phyloP scores from a whole-genome alignment of 2,113 vertebrate species.

The Puffinus mauretanicus region DNA sequence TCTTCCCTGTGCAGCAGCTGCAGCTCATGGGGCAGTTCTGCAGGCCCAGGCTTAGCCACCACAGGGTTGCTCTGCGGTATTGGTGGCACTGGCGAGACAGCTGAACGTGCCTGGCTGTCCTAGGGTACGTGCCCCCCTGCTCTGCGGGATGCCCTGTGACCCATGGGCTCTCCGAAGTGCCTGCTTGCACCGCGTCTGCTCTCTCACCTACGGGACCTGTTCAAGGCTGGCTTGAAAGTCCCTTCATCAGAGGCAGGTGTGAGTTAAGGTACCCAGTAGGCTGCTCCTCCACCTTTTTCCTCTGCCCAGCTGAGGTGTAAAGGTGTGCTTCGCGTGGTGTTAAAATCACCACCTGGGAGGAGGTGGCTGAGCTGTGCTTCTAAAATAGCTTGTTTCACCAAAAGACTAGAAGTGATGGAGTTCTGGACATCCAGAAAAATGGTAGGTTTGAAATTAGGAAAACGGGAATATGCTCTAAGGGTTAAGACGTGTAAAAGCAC shows the following conservation, averaged over 20 bases:
- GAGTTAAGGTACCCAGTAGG: neutral
- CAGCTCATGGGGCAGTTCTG: neutral
- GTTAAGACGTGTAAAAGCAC: neutral
- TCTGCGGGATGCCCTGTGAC: fast-evolving
- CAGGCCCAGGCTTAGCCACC: neutral
- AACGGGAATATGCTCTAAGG: neutral
- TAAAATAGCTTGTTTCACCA: neutral
- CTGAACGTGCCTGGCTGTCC: neutral
- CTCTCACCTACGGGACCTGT: no score
- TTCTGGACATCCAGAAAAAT: neutral
- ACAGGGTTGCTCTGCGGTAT: neutral
- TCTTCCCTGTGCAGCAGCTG: neutral
- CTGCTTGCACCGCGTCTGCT: fast-evolving
- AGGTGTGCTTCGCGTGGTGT: fast-evolving
- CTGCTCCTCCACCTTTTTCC: neutral
- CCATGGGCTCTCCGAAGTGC: neutral
- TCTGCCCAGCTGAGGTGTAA: neutral
- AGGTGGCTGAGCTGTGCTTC: neutral
- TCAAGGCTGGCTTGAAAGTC: neutral
- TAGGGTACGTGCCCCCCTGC: neutral
- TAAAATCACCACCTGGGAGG: neutral
- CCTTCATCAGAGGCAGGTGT: neutral
- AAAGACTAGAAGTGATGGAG: neutral
- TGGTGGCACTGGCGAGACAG: neutral
- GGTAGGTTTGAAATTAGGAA: neutral